phyloP scores from a whole-genome alignment of 2,113 vertebrate genomes.

The Phylloscopus whistleri region DNA sequence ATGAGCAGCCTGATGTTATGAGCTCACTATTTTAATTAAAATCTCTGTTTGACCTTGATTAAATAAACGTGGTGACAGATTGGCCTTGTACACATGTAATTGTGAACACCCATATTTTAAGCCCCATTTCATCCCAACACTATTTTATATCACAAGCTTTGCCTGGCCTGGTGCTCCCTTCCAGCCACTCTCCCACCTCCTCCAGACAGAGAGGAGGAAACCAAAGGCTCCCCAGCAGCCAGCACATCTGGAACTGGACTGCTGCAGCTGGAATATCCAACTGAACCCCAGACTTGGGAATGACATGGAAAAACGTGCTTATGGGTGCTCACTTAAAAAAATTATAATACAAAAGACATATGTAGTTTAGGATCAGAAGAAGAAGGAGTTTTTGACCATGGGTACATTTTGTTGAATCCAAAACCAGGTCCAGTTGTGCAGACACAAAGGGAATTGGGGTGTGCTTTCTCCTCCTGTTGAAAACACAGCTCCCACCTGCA shows the following conservation, averaged over 20 bases:
- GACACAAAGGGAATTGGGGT: neutral
- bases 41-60: neutral
- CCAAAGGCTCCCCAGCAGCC: fast-evolving
- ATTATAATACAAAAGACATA: neutral
- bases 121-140: neutral
- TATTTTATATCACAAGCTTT: neutral
- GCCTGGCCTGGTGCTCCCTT: neutral
- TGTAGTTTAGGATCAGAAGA: neutral
- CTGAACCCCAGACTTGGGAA: neutral
- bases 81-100: neutral
- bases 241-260: neutral
- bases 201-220: neutral
- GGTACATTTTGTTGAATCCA: neutral
- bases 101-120: neutral
- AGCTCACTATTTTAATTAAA: conserved; percentile 34
- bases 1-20: neutral
- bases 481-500: neutral
- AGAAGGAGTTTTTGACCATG: fast-evolving
- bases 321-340: neutral
- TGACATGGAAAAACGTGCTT: neutral
- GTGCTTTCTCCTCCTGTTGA: neutral
- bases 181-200: neutral
- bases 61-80: conserved; percentile 2
- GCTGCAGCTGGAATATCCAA: neutral
- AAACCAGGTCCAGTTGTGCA: neutral